Conservation (phyloP, 2,113 vertebrate genomes). For the Cercopithecus mona region DNA sequence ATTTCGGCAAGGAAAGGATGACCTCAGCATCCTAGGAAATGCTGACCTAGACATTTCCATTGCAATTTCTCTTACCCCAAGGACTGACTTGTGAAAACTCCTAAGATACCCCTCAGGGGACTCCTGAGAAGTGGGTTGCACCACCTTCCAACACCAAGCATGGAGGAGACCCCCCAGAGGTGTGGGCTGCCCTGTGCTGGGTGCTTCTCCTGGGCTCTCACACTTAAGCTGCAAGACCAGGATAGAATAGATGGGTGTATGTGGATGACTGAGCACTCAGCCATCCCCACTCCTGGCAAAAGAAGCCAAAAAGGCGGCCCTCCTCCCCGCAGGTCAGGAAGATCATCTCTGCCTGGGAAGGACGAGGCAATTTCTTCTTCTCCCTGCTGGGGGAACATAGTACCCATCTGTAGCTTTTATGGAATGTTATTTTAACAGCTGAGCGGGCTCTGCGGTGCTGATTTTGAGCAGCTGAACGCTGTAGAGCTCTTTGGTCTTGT, state of each 20-base stretch:
- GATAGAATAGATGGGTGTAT: neutral
- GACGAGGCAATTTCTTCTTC: neutral
- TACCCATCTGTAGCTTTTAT: neutral
- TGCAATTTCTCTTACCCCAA: neutral
- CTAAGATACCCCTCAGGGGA: neutral
- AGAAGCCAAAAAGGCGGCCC: neutral
- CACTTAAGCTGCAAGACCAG: neutral
- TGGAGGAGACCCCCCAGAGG: fast-evolving
- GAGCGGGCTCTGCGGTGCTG: neutral
- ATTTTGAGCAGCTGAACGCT: neutral
- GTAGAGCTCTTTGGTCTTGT: neutral
- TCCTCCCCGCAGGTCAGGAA: neutral
- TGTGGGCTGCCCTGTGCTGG: neutral
- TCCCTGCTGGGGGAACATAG: neutral
- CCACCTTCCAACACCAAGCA: fast-evolving
- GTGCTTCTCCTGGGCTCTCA: neutral
- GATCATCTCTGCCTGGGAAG: neutral
- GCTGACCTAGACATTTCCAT: neutral
- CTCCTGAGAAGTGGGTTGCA: neutral
- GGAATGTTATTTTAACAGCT: neutral
- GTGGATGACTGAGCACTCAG: neutral
- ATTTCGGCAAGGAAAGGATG: neutral
- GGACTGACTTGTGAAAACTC: neutral
- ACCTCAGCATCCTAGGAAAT: too few relatives aligned
- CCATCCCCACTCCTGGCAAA: neutral